Conservation (phyloP, 2,113 vertebrate species). For the Eptesicus fuscus region DNA sequence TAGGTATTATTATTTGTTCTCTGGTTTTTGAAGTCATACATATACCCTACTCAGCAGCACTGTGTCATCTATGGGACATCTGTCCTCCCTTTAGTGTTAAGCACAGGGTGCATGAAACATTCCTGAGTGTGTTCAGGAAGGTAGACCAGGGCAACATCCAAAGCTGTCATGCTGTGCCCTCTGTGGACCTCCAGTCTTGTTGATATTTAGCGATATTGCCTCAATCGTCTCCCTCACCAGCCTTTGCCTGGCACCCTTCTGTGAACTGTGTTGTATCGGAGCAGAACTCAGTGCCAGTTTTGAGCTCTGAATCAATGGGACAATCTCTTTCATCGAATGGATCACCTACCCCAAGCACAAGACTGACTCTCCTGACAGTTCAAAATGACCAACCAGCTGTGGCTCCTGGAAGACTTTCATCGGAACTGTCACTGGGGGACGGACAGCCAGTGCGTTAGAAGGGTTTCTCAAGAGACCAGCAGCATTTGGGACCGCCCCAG, state of each 20-base stretch:
- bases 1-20: background rate
- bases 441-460: background rate
- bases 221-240: background rate
- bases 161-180: background rate
- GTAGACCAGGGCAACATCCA: background rate
- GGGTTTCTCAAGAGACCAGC: background rate
- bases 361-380: background rate
- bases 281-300: background rate
- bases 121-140: background rate
- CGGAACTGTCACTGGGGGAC: background rate
- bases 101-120: background rate
- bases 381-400: background rate
- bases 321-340: constrained; percentile 19
- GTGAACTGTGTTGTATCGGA: background rate
- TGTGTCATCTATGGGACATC: background rate
- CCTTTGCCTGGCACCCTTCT: background rate
- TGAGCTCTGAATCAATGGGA: constrained; percentile 1
- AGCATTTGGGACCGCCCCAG: background rate
- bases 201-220: background rate
- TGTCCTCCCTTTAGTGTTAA: background rate
- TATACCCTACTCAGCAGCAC: background rate
- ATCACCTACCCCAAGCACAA: background rate
- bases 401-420: background rate
- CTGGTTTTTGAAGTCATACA: constrained; percentile 8
- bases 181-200: background rate